Evolutionary conservation across 23 tunicate species (phyloP), one percentile per base, ranked within the genome.

Genomic region (Ciona savignyi): DNA sequence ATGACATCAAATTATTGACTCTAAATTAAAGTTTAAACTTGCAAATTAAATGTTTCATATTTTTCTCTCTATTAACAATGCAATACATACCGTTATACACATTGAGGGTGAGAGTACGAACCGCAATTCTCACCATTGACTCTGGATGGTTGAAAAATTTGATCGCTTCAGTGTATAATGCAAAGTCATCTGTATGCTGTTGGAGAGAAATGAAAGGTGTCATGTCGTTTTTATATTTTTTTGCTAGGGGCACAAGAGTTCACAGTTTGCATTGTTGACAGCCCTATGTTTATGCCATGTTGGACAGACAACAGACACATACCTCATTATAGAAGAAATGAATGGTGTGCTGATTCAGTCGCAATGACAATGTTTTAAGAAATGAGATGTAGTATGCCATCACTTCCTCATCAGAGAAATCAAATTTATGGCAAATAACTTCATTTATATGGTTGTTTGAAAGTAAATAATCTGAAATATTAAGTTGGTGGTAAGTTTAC

Each of bases 281-380:
- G n/a, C n/a, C n/a, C n/a, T n/a, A n/a, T n/a, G n/a, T n/a, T n/a
- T n/a, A n/a, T n/a, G n/a, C n/a, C n/a, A n/a, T n/a, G n/a, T n/a
- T n/a, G n/a, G n/a, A n/a, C n/a, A n/a, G n/a, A n/a, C n/a, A n/a
- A n/a, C n/a, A n/a, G n/a, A n/a, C n/a, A n/a, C n/a, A n/a, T 65
- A 91, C 97, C 86, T 95, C 99, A 72, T 95, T 95, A 93, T 88
- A 95, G 34, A 95, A 95, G 60, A 95, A 95, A 77, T 95, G 96
- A 4, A 95, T 90, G 42, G 99, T 95, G 78, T 95, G 95, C 32
- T 80, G 65, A 51, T 95, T 90, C 20, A 95, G 81, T 23, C 89
- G 76, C 6, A 95, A 79, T 2, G 99, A 95, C 30, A 95, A 66
- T 9, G 99, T 95, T 73, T 95, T 95, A 25, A 95, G 78, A 51